Evolutionary conservation across 2,888 invertebrate species (phyloP).

Genomic region (Nebria salina): DNA sequence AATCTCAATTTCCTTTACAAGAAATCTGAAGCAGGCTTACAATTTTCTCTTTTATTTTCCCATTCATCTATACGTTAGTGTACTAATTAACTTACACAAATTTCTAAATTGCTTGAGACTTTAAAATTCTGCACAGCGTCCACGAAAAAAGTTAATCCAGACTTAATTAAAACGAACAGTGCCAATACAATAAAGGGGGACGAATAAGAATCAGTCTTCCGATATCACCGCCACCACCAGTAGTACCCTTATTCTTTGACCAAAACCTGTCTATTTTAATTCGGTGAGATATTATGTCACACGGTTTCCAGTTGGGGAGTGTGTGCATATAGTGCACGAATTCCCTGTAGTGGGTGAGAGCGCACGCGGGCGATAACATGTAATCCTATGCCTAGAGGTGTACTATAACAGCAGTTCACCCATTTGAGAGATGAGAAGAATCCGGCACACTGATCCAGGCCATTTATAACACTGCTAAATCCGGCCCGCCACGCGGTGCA

Average conservation of each 20-base stretch:
- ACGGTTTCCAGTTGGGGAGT: neutral
- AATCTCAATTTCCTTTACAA: too few species aligned
- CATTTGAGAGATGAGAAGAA: slow-evolving; percentile 38
- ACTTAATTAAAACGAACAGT: neutral
- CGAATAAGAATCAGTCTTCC: neutral
- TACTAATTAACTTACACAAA: neutral
- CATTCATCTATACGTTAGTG: neutral
- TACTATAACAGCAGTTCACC: slow-evolving; percentile 32
- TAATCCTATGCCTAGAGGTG: slow-evolving; percentile 29
- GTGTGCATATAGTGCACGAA: neutral
- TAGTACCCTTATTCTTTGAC: neutral
- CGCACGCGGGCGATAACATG: slow-evolving; percentile 30
- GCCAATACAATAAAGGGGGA: slow-evolving; percentile 7
- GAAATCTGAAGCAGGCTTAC: too few species aligned
- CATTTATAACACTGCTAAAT: slow-evolving; percentile 41
- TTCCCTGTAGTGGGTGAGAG: slow-evolving; percentile 5
- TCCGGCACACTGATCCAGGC: slow-evolving; percentile 41
- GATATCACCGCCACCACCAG: too few species aligned
- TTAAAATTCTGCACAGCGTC: neutral
- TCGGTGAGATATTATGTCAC: slow-evolving; percentile 16
- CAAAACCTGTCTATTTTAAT: slow-evolving; percentile 2
- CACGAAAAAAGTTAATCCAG: neutral
- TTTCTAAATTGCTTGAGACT: neutral
- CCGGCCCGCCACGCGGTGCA: slow-evolving; percentile 3
- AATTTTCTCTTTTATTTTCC: too few species aligned